phyloP scores from a whole-genome alignment of 2,113 vertebrate species.

The Proterorhinus semilunaris region DNA sequence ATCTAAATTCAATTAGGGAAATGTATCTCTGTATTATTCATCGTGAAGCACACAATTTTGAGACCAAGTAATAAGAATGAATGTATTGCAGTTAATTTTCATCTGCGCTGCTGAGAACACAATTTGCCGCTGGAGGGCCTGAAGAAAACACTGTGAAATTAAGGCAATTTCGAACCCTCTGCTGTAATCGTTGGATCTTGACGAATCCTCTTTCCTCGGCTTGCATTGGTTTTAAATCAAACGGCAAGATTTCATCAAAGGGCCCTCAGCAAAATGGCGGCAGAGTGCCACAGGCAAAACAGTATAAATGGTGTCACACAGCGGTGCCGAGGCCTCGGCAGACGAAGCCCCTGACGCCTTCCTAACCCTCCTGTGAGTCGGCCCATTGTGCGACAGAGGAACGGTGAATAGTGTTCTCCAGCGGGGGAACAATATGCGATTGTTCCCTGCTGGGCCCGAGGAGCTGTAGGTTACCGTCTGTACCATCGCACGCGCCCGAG shows the following conservation, averaged over 20 bases:
- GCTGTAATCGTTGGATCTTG: neutral
- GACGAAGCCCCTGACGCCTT: conserved; percentile 51
- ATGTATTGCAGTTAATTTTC: conserved; percentile 6
- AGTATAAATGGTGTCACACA: conserved; percentile 65
- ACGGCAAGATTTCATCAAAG: conserved; percentile 30
- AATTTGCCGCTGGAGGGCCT: conserved; percentile 11
- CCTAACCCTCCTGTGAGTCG: conserved; percentile 62
- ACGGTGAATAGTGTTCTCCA: conserved; percentile 72
- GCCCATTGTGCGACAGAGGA: conserved; percentile 68
- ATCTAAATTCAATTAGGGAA: neutral
- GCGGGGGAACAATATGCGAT: conserved; percentile 74
- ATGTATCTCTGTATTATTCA: neutral
- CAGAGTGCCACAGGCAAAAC: conserved; percentile 33
- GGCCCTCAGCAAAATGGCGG: conserved; percentile 58
- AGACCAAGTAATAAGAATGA: neutral
- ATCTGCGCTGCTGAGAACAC: conserved; percentile 1
- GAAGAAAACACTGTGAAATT: neutral
- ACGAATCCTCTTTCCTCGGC: conserved; percentile 15
- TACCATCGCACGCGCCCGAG: conserved; percentile 69
- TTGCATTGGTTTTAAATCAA: conserved; percentile 9
- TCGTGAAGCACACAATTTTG: neutral
- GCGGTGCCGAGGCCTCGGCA: conserved; percentile 52
- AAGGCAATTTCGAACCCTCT: conserved; percentile 13
- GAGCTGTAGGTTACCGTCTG: conserved; percentile 73
- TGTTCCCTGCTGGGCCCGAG: conserved; percentile 69